phyloP scores from a whole-genome alignment of 2,113 vertebrate species.

The Gracilinanus agilis region DNA sequence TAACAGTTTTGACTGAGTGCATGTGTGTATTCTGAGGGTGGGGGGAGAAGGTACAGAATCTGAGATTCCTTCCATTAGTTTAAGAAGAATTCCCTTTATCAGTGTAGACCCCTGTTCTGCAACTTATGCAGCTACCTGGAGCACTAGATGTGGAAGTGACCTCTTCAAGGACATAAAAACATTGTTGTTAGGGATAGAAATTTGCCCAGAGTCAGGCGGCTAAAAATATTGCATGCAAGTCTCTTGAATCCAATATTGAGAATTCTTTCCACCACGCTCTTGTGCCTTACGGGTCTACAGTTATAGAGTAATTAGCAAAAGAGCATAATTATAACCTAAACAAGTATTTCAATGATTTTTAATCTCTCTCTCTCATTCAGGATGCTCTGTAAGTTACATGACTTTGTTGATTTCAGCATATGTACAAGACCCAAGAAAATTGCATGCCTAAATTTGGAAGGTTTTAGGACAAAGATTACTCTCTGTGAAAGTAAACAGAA shows the following conservation, averaged over 20 bases:
- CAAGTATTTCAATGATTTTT: background rate
- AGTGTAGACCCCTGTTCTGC: background rate
- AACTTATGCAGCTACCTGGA: background rate
- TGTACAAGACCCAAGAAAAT: background rate
- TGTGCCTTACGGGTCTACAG: background rate
- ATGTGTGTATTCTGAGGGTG: no score
- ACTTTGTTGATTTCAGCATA: background rate
- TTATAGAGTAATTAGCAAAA: background rate
- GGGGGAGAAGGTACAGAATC: background rate
- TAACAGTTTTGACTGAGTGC: background rate
- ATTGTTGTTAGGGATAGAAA: background rate
- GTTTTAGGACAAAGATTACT: background rate
- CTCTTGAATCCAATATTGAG: background rate
- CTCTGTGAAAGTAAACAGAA: constrained; percentile 83
- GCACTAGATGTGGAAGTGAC: background rate
- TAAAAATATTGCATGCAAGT: background rate
- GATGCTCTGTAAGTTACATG: background rate
- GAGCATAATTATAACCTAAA: background rate
- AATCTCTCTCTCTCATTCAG: background rate
- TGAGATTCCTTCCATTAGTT: background rate
- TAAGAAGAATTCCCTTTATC: background rate
- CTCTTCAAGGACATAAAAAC: background rate
- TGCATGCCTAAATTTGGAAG: background rate
- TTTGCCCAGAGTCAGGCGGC: background rate
- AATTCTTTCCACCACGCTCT: background rate